Conservation (phyloP, 2,888 invertebrate species). For the Teleiodes luculella region DNA sequence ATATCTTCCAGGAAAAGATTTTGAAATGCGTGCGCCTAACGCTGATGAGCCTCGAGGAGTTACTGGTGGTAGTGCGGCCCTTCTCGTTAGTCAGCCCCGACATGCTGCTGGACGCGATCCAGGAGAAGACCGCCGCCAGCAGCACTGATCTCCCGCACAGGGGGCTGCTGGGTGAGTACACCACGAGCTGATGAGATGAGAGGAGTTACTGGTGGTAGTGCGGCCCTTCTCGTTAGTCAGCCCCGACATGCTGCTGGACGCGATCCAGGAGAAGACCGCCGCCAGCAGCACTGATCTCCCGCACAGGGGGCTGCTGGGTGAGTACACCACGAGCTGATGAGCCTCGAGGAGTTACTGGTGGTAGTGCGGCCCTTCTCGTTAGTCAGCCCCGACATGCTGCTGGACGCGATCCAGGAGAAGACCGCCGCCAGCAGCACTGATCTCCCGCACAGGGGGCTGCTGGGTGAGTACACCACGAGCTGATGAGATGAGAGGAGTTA, state of each 20-base stretch:
- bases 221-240: too few relatives aligned
- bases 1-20: conserved; percentile 62
- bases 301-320: too few relatives aligned
- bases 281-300: too few relatives aligned
- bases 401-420: conserved; percentile 95
- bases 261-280: too few relatives aligned
- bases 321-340: conserved; percentile 92
- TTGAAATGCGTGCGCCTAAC: conserved; percentile 87
- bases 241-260: too few relatives aligned
- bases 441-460: conserved; percentile 89
- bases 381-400: conserved; percentile 91
- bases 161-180: conserved; percentile 86
- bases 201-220: too few relatives aligned
- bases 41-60: conserved; percentile 91
- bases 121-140: conserved; percentile 87
- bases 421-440: conserved; percentile 87
- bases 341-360: conserved; percentile 90
- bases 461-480: too few relatives aligned
- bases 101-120: conserved; percentile 95
- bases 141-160: conserved; percentile 90
- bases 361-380: conserved; percentile 92
- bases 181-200: too few relatives aligned
- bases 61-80: conserved; percentile 92
- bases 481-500: too few relatives aligned
- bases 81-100: conserved; percentile 93